Base-by-base conservation (phyloP, 2,113 vertebrate genomes). In the Sylvietta virens region DNA sequence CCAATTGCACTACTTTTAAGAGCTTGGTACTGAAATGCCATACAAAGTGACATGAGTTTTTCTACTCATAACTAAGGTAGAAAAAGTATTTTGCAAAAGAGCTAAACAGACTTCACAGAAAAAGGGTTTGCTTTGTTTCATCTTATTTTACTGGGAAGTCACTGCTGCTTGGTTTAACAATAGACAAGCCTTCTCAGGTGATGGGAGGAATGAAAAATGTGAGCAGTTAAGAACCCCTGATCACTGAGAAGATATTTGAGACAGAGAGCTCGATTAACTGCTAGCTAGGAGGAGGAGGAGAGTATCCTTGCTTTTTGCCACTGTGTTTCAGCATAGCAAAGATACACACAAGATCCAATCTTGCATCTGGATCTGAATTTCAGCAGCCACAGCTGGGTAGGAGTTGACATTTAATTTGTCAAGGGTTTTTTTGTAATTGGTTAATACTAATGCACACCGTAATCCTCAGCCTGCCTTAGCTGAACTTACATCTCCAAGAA, bases 201-300 rank as follows among this genome's bases (percentile, higher is more conserved):
- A 95, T 93, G 93, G 67, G 62, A 90, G 47, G 54, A 94, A 94
- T 96, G 94, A 96, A 97, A 95, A 97, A 97, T 95, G 93, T 44
- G 91, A 95, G 62, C 93, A 82, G 93, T 96, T 95, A 95, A 94
- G 91, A 92, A 74, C 81, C 72, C 54, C 79, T 90, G 95, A 97
- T 97, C 87, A 71, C 12, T 89, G 92, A 96, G 78, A 50, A 96
- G 96, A 97, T 94, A 96, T 69, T 91, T 85, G 87, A 91, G 90
- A 90, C 87, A 62, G 39, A 58, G 78, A 92, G 92, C 91, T 97
- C 42, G 7, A 96, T 94, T 95, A 90, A 70, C 84, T 93, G 78
- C 85, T 94, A 37, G 64, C 86, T 69, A 73, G 81, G 67, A 96
- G 87, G 74, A 42, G 62, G 65, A 86, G 37, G 61, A 88, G 71